Percentiles rank a stretch among this genome's conserved stretches.
phyloP scores from a whole-genome alignment of 2,888 invertebrate genomes.

The Sympetrum striolatum region DNA sequence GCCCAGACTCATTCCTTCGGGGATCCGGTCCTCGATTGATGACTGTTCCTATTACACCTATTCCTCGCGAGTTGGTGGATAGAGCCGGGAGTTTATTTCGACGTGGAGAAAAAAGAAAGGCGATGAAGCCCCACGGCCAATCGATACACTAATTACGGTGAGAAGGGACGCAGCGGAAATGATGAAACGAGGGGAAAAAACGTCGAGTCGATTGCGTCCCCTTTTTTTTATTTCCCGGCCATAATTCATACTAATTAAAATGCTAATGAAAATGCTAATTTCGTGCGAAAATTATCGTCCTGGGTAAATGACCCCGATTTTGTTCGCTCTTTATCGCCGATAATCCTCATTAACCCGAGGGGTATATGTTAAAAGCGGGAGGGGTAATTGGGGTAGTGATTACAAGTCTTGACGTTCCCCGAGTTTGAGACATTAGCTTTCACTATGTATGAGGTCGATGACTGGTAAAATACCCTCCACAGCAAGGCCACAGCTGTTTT shows the following conservation, averaged over 20 bases:
- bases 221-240: neutral
- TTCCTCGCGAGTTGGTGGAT: neutral
- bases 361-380: too few species aligned
- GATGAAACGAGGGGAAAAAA: neutral
- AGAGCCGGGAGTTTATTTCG: neutral
- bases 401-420: too few species aligned
- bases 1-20: neutral
- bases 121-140: neutral
- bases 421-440: too few species aligned
- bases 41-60: neutral
- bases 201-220: neutral
- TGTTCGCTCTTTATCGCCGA: neutral
- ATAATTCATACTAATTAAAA: neutral
- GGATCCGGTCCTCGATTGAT: neutral
- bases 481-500: too few species aligned
- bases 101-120: neutral
- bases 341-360: too few species aligned
- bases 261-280: neutral
- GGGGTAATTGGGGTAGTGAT: too few species aligned
- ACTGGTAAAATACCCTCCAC: too few species aligned
- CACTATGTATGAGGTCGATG: too few species aligned
- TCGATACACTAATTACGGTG: neutral
- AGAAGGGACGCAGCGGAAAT: neutral
- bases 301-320: neutral
- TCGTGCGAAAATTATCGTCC: neutral